Conservation (phyloP, 2,797 vertebrate genomes). For the Pseudochirops cupreus region DNA sequence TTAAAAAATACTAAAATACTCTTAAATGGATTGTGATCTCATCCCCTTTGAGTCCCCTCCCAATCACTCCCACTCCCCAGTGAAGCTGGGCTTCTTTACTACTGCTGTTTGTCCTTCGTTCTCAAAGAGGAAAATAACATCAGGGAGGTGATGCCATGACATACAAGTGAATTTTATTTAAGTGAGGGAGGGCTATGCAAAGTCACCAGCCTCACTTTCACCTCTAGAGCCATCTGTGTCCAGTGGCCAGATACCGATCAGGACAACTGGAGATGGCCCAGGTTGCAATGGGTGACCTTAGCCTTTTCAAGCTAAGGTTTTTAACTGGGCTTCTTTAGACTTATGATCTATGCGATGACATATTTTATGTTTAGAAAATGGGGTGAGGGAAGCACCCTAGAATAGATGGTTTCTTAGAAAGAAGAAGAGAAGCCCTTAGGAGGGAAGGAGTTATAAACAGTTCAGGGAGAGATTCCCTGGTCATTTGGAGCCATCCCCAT, state of each 20-base stretch:
- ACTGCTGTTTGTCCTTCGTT: too few species aligned
- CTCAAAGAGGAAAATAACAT: too few species aligned
- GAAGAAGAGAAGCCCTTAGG: neutral
- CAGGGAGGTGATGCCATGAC: too few species aligned
- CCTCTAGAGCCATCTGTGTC: too few species aligned
- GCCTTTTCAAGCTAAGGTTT: too few species aligned
- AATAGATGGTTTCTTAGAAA: neutral
- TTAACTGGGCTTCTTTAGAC: neutral
- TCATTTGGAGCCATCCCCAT: neutral
- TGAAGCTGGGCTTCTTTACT: neutral
- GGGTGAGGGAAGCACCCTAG: neutral
- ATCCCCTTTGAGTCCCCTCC: neutral
- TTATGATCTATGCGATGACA: neutral
- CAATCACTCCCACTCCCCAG: neutral
- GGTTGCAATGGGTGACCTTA: too few species aligned
- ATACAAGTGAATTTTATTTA: too few species aligned
- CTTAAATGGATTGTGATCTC: neutral
- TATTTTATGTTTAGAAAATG: neutral
- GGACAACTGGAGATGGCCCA: too few species aligned
- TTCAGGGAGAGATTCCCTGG: neutral
- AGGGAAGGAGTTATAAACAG: neutral
- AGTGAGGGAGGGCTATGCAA: too few species aligned
- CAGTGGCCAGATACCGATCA: too few species aligned
- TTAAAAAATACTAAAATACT: neutral
- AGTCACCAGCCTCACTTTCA: too few species aligned